phyloP scores from a whole-genome alignment of 2,888 invertebrate species.

The Andrena bicolor region DNA sequence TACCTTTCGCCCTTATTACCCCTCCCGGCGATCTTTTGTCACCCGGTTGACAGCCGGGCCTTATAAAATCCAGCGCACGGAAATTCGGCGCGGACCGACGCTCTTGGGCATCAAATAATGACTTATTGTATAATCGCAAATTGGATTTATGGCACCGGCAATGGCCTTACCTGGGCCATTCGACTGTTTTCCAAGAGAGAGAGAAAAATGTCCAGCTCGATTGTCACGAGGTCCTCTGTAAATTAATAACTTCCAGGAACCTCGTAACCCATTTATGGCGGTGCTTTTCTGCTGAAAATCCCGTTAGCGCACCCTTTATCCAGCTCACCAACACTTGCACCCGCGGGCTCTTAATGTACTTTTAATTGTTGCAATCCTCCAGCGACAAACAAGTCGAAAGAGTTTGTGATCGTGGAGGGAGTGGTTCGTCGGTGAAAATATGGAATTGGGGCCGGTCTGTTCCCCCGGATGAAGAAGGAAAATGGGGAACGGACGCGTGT shows the following conservation, averaged over 20 bases:
- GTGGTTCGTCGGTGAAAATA: conserved; percentile 5
- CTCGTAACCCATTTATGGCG: neutral
- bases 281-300: neutral
- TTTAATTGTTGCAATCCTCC: neutral
- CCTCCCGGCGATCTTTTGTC: neutral
- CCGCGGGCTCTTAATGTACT: neutral
- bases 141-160: conserved; percentile 45
- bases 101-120: conserved; percentile 49
- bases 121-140: conserved; percentile 46
- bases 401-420: neutral
- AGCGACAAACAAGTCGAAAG: neutral
- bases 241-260: conserved; percentile 45
- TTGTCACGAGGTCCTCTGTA: neutral
- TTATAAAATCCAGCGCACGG: conserved; percentile 22
- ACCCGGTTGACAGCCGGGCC: neutral
- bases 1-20: neutral
- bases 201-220: conserved; percentile 24
- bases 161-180: conserved; percentile 18
- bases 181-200: conserved; percentile 26
- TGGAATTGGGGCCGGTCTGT: neutral
- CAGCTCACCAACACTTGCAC: neutral
- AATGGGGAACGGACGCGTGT: conserved; percentile 31
- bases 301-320: neutral
- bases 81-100: neutral
- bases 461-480: conserved; percentile 2